Base-by-base conservation (phyloP, 2,888 invertebrate genomes). In the Leucoptera coffeella region DNA sequence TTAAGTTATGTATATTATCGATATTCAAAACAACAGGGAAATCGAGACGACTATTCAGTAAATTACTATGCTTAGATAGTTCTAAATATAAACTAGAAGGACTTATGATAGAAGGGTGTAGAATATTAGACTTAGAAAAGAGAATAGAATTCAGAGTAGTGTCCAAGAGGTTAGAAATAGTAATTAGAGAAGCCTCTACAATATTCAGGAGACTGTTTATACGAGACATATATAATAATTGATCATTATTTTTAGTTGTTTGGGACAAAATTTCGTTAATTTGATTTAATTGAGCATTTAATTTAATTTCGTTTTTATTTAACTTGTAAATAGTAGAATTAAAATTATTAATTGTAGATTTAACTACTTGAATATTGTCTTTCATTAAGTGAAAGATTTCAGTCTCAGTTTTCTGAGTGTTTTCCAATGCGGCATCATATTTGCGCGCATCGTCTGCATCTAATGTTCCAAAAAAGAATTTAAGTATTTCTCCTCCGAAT, bases 401-500 rank as follows among this genome's bases (percentile, higher is more conserved):
- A n/a, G 4, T 24, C 15, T 24, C 24, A 10, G 6, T 13, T n/a
- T 13, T 13, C 10, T 24, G 14, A 14, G n/a, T 14, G n/a, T 22
- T 8, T 3, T 29, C 15, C 10, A 38, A 37, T 2, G 38, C 38
- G 11, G 27, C 35, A 14, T 38, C 36, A 24, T 35, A 38, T 32
- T 39, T 39, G 25, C 36, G 13, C 3, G 38, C 37, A 20, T 39
- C 37, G 13, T 39, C 37, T 4, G 37, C 35, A 21, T 39, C 37
- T 29, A 37, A 23, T 5, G 36, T 37, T 8, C 34, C 33, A 15
- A 39, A 38, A 21, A 35, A 35, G 23, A 35, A 33, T 22, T 35
- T 35, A 12, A 33, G 14, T 14, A 35, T 32, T 30, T 32, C 30
- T 8, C 30, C 35, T 26, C 34, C 35, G 15, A 37, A 35, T 28